These are phyloP conservation scores for Anhinga anhinga DNA, from an alignment of 2,113 vertebrate genomes.

Conservation along the genomic window DNA sequence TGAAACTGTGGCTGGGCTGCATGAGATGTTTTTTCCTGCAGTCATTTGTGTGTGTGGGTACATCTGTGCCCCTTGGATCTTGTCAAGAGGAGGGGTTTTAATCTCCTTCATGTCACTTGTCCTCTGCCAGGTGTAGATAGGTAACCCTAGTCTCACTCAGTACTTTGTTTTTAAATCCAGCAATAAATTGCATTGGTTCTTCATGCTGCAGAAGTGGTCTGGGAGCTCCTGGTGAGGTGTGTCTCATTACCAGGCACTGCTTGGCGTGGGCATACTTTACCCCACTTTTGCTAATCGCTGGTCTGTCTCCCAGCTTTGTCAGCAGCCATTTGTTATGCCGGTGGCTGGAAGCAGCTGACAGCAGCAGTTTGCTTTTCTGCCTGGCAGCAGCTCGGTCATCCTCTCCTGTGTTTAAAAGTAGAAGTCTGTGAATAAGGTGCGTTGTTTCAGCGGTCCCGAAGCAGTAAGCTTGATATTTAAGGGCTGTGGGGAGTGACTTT, in stretches of 20 bases:
- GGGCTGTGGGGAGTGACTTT: not conserved
- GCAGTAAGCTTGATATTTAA: not conserved
- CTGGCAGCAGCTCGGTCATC: not conserved
- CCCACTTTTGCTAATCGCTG: not conserved
- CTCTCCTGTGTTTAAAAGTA: not conserved
- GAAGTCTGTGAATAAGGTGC: not conserved
- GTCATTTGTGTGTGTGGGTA: not conserved
- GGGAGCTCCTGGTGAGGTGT: not conserved
- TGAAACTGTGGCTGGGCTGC: not conserved
- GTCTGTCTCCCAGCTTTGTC: not conserved
- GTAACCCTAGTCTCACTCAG: not conserved
- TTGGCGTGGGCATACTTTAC: fast-evolving
- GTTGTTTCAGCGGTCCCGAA: not conserved
- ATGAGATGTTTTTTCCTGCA: not conserved
- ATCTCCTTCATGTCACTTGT: not conserved
- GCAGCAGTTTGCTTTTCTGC: not conserved
- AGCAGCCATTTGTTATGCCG: not conserved
- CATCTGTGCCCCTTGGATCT: not conserved
- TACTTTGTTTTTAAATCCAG: not conserved
- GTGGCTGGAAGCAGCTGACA: not conserved
- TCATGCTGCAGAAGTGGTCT: not conserved
- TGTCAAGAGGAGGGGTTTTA: not conserved
- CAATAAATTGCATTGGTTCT: not conserved
- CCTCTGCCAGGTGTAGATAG: not conserved
- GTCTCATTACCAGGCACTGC: not conserved